Evolutionary conservation across 2,888 invertebrate species (phyloP).

Genomic region (Eupelmus urozonus): DNA sequence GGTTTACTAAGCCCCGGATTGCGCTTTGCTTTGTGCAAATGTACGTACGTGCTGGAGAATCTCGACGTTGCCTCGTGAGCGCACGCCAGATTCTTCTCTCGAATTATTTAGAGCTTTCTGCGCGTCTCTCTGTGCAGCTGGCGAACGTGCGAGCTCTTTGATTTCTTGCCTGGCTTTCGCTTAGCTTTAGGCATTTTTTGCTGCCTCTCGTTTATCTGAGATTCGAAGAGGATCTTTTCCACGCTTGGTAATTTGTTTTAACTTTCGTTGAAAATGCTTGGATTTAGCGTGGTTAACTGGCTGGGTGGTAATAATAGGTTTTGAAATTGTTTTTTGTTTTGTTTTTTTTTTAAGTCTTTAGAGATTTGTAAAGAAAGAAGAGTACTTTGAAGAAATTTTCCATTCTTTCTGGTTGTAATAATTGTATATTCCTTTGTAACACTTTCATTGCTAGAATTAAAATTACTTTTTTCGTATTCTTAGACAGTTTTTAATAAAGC

Average conservation of each 20-base stretch:
- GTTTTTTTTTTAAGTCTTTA: too few species aligned
- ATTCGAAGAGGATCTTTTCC: background rate
- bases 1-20: conserved; percentile 53
- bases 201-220: background rate
- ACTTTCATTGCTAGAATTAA: too few species aligned
- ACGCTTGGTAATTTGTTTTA: conserved; percentile 12
- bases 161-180: background rate
- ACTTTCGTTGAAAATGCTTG: background rate
- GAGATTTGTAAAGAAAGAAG: too few species aligned
- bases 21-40: background rate
- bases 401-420: too few species aligned
- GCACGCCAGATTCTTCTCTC: conserved; percentile 54
- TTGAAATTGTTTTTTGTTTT: too few species aligned
- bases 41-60: conserved; percentile 23
- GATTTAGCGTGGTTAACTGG: background rate
- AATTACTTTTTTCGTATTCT: too few species aligned
- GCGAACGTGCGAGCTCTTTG: background rate
- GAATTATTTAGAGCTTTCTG: conserved; percentile 53
- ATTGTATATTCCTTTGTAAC: too few species aligned
- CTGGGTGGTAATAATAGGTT: too few species aligned
- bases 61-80: conserved; percentile 45
- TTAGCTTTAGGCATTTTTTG: background rate
- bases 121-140: background rate
- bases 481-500: too few species aligned
- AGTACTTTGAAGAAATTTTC: too few species aligned